Percentiles rank a stretch among this genome's conserved stretches.
Conservation (phyloP, 2,113 vertebrate species). For the Nibea coibor region DNA sequence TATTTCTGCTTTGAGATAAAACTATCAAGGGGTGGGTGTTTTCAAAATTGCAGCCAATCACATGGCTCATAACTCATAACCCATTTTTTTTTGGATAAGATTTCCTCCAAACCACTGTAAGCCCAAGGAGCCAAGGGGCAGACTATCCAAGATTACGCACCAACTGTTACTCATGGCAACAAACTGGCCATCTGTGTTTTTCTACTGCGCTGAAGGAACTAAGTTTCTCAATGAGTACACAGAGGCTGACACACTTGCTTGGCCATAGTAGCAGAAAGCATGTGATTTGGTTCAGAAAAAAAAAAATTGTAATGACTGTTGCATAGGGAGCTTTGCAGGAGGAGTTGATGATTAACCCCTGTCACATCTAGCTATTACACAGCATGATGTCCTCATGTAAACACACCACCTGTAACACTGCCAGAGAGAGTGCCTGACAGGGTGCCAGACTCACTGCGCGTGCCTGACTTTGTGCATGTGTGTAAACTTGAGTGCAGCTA, state of each 20-base stretch:
- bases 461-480: conserved; percentile 12
- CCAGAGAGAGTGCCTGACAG: conserved; percentile 32
- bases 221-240: conserved; percentile 70
- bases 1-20: background rate
- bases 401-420: conserved; percentile 56
- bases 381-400: conserved; percentile 66
- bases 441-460: conserved; percentile 26
- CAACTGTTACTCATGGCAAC: conserved; percentile 55
- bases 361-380: conserved; percentile 63
- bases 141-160: conserved; percentile 16
- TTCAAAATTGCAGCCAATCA: conserved; percentile 12
- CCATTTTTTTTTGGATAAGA: background rate
- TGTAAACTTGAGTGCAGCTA: conserved; percentile 25
- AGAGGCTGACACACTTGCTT: conserved; percentile 32
- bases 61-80: background rate
- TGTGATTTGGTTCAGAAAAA: conserved; percentile 45
- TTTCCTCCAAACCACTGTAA: conserved; percentile 27
- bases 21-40: background rate
- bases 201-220: conserved; percentile 46
- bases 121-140: background rate
- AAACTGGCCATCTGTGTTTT: conserved; percentile 62
- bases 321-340: conserved; percentile 24
- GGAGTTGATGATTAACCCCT: conserved; percentile 75
- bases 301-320: conserved; percentile 37
- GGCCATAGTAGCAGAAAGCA: conserved; percentile 45